Evolutionary conservation across 2,113 vertebrate genomes (phyloP), one percentile per base, ranked within the genome.

Genomic region (Hassar affinis): DNA sequence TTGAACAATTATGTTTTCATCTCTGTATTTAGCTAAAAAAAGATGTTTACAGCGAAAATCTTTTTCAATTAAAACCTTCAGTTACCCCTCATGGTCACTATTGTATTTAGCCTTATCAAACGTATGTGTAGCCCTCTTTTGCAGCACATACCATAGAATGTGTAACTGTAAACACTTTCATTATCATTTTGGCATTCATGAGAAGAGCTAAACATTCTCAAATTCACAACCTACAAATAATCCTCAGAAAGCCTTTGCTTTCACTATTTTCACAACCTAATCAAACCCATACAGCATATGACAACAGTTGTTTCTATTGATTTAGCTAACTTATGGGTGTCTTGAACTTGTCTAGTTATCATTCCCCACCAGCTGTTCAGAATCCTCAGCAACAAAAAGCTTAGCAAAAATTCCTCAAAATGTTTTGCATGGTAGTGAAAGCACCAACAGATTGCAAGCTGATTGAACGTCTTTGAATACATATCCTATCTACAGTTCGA

Each of bases 281-380:
- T 81, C 79, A 84, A 78, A 77, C 62, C 62, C 78, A 84, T 78
- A 52, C 72, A 84, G 82, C 64, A 64, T 79, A 68, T 79, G 68
- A 64, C 80, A 79, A 62, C 35, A 54, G 38, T 82, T 82, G 27
- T 64, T 83, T 79, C 79, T 82, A 83, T 85, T 85, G 79, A 87
- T 78, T 85, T 56, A 82, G 83, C 80, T 33, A 81, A 85, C 76
- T 87, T 85, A 51, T 54, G n/a, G 69, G 56, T 77, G 76, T 79
- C 86, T 82, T 78, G 83, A 61, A 68, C 66, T 52, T 68, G 52
- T 62, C 64, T 85, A 79, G 79, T 87, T 87, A 87, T 87, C 86
- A 72, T 82, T 68, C 52, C 47, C 38, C 61, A 74, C 79, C 86
- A 87, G 86, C 83, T 82, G 86, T 82, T 87, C 84, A 56, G 83